Base-by-base conservation (phyloP, 2,888 invertebrate species). In the Mesoligia furuncula region DNA sequence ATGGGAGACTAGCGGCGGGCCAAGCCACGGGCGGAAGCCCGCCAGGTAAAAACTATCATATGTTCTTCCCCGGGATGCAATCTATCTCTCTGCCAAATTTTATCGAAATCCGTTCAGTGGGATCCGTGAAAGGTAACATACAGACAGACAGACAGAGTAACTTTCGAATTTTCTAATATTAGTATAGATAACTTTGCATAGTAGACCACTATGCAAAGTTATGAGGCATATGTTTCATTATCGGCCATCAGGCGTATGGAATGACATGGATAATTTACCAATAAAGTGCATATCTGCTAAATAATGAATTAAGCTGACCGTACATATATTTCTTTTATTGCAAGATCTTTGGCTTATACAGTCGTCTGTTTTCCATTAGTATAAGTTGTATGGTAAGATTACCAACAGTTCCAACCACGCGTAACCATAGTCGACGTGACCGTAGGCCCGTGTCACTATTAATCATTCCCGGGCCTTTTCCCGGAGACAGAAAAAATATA, bases 391-490 rank as follows among this genome's bases (percentile, higher is more conserved):
- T 69, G 82, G 86, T 75, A 77, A 83, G 83, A 87, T 85, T 87
- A 82, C 59, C 7, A 69, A 20, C 81, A 83, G 87, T 72, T 31
- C 62, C 86, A 82, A 79, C 89, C 83, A 87, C 82, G 89, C 90
- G 89, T 87, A 86, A 86, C 87, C 80, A 68, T 73, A 71, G 85
- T 71, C 79, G 87, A 89, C 90, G 87, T 89, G 90, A 90, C 90
- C 86, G 85, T 78, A 74, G 73, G 73, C 81, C 81, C 73, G 77
- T 82, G 79, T 81, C 83, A 73, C 83, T 82, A 90, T 90, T 90
- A 89, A 90, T 90, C 89, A 90, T 84, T 70, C 81, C 73, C 68
- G 79, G 86, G 79, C 85, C 82, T 85, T 87, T 88, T 81, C 86
- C 77, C 78, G 79, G 78, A 65, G 67, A 78, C 82, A 86, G 80